Base-by-base conservation (phyloP, 2,888 invertebrate species). In the Luperina testacea region DNA sequence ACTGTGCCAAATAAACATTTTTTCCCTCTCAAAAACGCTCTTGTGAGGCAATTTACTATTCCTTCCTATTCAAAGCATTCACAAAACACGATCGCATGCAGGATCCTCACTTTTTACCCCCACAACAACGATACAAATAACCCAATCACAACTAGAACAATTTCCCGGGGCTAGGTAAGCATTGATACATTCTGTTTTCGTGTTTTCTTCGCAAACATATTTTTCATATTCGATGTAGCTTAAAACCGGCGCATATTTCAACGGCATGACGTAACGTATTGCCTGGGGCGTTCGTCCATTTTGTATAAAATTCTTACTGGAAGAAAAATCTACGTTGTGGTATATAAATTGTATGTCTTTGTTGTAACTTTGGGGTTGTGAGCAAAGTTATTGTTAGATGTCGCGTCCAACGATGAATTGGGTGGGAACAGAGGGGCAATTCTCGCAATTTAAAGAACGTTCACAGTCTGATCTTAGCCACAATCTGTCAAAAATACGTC, bases 161-260 rank as follows among this genome's bases (percentile, higher is more conserved):
- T 84, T 73, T 75, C 53, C 80, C 65, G 27, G 24, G 15, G 45
- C 27, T 20, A 83, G 83, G 79, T 72, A 61, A 42, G 64, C 74
- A 83, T 64, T 76, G 68, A 84, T 84, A 80, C 72, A 75, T 80
- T 75, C 70, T 75, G 85, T 81, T 84, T 87, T 53, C 85, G 63
- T 85, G 74, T 84, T 84, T 84, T 76, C 85, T 76, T 70, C 51
- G 17, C 72, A 67, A 87, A 87, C 87, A 84, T 72, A 85, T 85
- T 84, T 84, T 77, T 85, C 76, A 87, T 84, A 53, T 80, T 69
- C 51, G 64, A 75, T 69, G 68, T 80, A 53, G 85, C 76, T 72
- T 72, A 74, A 72, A 73, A 84, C 63, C 45, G 15, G 48, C 68
- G 71, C 20, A 85, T 76, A 87, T 85, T 85, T 87, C 85, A 65